These are phyloP conservation scores for Nothobranchius furzeri DNA, from an alignment of 2,113 vertebrate genomes.

Conservation along the genomic window DNA sequence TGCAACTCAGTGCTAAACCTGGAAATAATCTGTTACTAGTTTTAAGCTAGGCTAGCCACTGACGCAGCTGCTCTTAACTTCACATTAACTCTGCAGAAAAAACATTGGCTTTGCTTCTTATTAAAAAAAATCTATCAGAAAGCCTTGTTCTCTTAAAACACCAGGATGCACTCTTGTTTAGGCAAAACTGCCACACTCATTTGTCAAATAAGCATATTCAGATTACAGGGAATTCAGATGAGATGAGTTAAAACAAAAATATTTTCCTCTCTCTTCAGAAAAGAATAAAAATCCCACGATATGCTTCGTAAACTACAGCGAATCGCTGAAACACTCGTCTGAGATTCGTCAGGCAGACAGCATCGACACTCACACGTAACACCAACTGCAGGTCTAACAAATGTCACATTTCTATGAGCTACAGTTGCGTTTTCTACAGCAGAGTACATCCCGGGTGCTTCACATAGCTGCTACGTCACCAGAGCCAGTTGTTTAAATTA, in stretches of 20 bases:
- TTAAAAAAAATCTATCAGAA: too few species aligned
- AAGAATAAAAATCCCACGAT: not conserved
- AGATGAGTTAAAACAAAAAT: slow-evolving; percentile 10
- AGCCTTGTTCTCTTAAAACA: not conserved
- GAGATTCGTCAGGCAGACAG: slow-evolving; percentile 34
- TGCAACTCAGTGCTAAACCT: too few species aligned
- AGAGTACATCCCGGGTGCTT: slow-evolving; percentile 54
- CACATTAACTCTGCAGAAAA: too few species aligned
- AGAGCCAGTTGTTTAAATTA: slow-evolving; percentile 22
- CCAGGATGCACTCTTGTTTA: not conserved
- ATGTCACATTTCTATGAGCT: slow-evolving; percentile 65
- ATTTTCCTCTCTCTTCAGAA: not conserved
- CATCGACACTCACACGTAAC: slow-evolving; percentile 41
- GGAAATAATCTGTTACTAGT: too few species aligned
- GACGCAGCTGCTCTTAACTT: too few species aligned
- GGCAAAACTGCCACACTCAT: not conserved
- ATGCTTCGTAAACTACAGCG: slow-evolving; percentile 5
- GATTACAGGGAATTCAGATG: slow-evolving; percentile 9
- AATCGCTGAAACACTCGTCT: slow-evolving; percentile 23
- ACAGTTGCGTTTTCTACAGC: slow-evolving; percentile 66
- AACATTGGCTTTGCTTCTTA: too few species aligned
- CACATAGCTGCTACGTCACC: slow-evolving; percentile 58
- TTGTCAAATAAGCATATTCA: not conserved
- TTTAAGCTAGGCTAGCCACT: not conserved
- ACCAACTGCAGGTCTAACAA: slow-evolving; percentile 46